Evolutionary conservation across 2,797 vertebrate genomes (phyloP).

Genomic region (Tapirus indicus): DNA sequence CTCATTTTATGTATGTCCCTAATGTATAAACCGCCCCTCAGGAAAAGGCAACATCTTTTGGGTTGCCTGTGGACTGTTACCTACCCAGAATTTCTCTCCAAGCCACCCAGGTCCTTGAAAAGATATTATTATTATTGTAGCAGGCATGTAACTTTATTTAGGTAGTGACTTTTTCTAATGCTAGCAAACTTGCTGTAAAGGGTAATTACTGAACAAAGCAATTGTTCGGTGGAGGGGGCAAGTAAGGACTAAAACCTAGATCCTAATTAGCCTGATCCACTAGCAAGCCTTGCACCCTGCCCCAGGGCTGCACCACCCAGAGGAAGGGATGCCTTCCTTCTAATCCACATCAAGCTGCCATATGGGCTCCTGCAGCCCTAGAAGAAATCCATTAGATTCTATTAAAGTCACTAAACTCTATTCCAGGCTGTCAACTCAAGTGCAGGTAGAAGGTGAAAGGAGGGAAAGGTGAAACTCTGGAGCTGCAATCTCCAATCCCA

Average conservation of each 20-base stretch:
- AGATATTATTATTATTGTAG: neutral
- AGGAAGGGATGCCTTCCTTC: neutral
- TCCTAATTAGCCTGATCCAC: accelerated
- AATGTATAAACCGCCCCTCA: neutral
- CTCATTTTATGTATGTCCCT: neutral
- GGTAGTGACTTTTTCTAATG: slow-evolving; percentile 11
- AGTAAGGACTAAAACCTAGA: neutral
- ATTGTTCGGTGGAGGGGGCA: neutral
- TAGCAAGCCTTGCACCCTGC: neutral
- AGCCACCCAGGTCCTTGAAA: neutral
- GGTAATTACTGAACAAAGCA: neutral
- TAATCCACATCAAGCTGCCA: neutral
- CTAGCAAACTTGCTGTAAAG: neutral
- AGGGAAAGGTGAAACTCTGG: neutral
- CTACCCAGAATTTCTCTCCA: neutral
- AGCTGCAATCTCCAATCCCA: neutral
- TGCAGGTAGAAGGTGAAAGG: neutral
- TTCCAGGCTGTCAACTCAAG: neutral
- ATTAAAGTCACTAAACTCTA: neutral
- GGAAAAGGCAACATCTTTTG: neutral
- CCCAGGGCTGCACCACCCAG: neutral
- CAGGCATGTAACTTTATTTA: neutral
- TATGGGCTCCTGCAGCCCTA: neutral
- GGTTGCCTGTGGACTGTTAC: neutral
- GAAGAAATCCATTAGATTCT: neutral